Conservation (phyloP, 2,113 vertebrate genomes). For the Pandion haliaetus region DNA sequence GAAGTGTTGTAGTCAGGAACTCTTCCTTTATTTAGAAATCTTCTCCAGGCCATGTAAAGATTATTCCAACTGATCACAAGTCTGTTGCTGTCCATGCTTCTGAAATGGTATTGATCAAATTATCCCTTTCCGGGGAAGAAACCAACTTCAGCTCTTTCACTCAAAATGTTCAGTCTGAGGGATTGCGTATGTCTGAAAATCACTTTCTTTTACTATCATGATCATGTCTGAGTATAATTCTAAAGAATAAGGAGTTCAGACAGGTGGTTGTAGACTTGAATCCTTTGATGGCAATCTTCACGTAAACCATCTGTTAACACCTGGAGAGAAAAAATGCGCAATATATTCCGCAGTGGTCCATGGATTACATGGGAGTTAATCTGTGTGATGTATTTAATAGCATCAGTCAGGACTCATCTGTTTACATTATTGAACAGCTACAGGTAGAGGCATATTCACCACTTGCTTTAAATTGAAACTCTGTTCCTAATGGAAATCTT, state of each 20-base stretch:
- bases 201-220: not conserved
- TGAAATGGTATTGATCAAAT: not conserved
- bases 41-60: not conserved
- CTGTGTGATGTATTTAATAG: not conserved
- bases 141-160: not conserved
- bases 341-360: not conserved
- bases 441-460: not conserved
- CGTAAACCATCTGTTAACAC: not conserved
- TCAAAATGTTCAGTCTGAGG: not conserved
- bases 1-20: not conserved
- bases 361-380: not conserved
- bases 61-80: not conserved
- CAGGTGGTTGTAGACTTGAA: not conserved
- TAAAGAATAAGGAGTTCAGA: not conserved
- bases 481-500: not conserved
- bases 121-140: not conserved
- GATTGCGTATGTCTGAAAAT: not conserved
- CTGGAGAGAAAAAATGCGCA: not conserved
- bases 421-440: not conserved
- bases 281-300: not conserved
- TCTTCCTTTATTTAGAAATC: not conserved
- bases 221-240: not conserved
- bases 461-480: not conserved
- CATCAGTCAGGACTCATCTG: not conserved
- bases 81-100: not conserved